These are phyloP conservation scores for Amblyopsis rosae DNA, from an alignment of 2,113 vertebrate species.

Conservation along the genomic window DNA sequence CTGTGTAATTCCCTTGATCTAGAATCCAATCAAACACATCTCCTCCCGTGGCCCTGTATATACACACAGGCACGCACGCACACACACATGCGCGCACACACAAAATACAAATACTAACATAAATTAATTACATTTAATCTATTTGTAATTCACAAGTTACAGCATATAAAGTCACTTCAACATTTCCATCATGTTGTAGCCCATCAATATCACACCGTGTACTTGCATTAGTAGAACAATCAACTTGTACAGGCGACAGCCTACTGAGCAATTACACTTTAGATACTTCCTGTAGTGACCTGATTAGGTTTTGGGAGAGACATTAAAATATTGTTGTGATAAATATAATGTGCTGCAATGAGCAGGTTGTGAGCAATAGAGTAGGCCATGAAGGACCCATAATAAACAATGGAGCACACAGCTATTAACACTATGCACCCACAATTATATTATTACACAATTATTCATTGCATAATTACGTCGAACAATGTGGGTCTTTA, in stretches of 20 bases:
- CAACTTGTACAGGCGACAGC: constrained; percentile 23
- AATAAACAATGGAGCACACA: constrained; percentile 1
- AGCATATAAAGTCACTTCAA: constrained; percentile 16
- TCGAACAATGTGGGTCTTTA: too few species aligned
- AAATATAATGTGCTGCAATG: constrained; percentile 26
- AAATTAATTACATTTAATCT: constrained; percentile 1
- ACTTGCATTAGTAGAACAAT: constrained; percentile 32
- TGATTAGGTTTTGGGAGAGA: constrained; percentile 39
- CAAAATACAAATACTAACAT: not conserved
- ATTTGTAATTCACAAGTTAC: constrained; percentile 25
- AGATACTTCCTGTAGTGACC: constrained; percentile 50
- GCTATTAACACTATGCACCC: not conserved
- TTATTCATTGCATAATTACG: too few species aligned
- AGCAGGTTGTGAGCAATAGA: constrained; percentile 25
- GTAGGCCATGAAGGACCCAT: not conserved
- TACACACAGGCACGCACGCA: not conserved
- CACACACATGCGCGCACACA: constrained; percentile 16
- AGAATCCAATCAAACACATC: constrained; percentile 88
- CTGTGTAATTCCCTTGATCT: constrained; percentile 85
- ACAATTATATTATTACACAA: too few species aligned
- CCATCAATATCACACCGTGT: constrained; percentile 24
- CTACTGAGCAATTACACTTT: constrained; percentile 43
- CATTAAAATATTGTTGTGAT: constrained; percentile 39
- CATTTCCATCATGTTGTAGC: constrained; percentile 5
- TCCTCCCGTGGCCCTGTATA: constrained; percentile 80